Percentiles rank a stretch among this genome's conserved stretches.
Evolutionary conservation across 2,113 vertebrate genomes (phyloP).

Genomic region (Perognathus longimembris): DNA sequence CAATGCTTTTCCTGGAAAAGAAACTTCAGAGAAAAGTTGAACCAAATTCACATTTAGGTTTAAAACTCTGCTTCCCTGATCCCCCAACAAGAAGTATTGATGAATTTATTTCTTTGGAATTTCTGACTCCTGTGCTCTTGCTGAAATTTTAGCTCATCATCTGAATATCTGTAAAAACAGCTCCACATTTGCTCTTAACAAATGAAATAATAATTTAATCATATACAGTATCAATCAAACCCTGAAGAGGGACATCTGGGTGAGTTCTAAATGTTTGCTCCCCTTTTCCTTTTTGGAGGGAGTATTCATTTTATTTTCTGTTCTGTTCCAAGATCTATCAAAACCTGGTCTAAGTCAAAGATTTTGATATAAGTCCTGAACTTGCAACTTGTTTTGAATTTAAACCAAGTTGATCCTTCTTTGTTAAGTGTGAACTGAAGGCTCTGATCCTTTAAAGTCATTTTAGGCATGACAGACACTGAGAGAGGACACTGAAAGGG

Average conservation of each 20-base stretch:
- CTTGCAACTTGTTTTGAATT: background rate
- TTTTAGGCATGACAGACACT: background rate
- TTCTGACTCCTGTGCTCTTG: background rate
- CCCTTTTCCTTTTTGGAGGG: background rate
- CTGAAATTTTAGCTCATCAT: background rate
- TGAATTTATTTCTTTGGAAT: background rate
- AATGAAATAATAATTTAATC: constrained; percentile 14
- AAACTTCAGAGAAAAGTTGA: background rate
- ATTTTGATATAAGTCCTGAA: background rate
- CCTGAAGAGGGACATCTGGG: background rate
- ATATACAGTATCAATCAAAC: background rate
- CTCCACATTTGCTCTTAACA: background rate
- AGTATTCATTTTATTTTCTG: background rate
- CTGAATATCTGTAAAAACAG: background rate
- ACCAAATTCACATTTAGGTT: background rate
- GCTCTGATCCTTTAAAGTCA: background rate
- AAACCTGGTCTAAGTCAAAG: constrained; percentile 1
- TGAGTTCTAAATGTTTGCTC: background rate
- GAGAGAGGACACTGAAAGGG: background rate
- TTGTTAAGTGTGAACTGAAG: background rate
- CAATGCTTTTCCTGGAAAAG: background rate
- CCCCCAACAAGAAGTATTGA: background rate
- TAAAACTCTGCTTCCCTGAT: no score
- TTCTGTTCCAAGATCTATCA: background rate
- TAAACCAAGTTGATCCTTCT: background rate